A percentile compares a stretch with the other conserved stretches of the same genome.
phyloP scores from a whole-genome alignment of 2,113 vertebrate species.

The Misgurnus anguillicaudatus region DNA sequence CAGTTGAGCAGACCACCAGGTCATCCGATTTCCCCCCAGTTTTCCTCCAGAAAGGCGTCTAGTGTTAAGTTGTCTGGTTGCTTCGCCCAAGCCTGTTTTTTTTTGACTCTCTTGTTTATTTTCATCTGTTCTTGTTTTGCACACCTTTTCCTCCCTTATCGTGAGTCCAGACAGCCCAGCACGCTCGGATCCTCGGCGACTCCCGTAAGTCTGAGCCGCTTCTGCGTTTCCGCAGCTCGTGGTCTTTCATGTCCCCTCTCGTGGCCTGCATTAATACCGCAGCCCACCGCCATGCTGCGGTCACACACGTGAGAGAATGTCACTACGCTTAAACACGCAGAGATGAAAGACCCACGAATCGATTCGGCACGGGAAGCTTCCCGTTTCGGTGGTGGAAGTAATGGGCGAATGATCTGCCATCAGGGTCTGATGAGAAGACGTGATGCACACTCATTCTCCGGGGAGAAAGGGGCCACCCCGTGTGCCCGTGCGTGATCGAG shows the following conservation, averaged over 20 bases:
- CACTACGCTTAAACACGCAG: conserved; percentile 61
- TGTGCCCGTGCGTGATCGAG: conserved; percentile 66
- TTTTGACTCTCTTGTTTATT: conserved; percentile 39
- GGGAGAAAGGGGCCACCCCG: conserved; percentile 68
- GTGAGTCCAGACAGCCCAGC: conserved; percentile 7
- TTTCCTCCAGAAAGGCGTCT: neutral
- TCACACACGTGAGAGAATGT: conserved; percentile 25
- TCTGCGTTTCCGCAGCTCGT: conserved; percentile 15
- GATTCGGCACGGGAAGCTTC: conserved; percentile 4
- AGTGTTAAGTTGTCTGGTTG: neutral
- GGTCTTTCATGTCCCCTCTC: conserved; percentile 29
- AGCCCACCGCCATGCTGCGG: conserved; percentile 6
- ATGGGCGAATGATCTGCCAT: conserved; percentile 9
- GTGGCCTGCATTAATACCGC: conserved; percentile 35
- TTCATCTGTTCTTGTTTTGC: conserved; percentile 22
- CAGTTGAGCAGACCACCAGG: neutral
- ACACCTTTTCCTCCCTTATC: neutral
- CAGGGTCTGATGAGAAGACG: conserved; percentile 31
- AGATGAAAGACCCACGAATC: conserved; percentile 65
- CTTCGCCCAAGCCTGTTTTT: conserved; percentile 4
- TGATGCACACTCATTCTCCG: neutral
- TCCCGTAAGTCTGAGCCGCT: neutral
- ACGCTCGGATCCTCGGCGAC: neutral
- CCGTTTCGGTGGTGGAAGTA: conserved; percentile 15
- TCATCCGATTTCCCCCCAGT: neutral